Evolutionary conservation across 2,888 invertebrate genomes (phyloP).

Genomic region (Acleris cristana): DNA sequence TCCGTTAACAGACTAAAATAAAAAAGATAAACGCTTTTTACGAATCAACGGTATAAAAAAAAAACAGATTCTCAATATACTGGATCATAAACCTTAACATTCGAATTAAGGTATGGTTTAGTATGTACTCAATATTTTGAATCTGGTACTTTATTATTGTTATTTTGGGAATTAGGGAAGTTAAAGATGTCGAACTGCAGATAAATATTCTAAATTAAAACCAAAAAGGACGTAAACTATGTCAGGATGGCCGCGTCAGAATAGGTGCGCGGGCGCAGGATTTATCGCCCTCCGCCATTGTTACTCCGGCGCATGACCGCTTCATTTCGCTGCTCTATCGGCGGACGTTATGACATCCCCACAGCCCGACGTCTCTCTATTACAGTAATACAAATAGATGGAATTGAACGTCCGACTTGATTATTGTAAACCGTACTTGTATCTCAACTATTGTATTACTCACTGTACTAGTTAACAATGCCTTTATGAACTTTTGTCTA

Average conservation of each 20-base stretch:
- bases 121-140: too few relatives aligned
- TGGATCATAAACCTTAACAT: too few relatives aligned
- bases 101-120: too few relatives aligned
- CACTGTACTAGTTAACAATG: neutral
- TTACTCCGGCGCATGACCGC: conserved; percentile 52
- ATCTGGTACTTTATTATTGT: too few relatives aligned
- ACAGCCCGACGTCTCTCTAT: conserved; percentile 6
- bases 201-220: too few relatives aligned
- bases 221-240: neutral
- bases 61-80: too few relatives aligned
- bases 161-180: too few relatives aligned
- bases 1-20: too few relatives aligned
- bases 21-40: too few relatives aligned
- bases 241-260: conserved; percentile 5
- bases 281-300: conserved; percentile 58
- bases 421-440: neutral
- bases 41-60: too few relatives aligned
- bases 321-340: conserved; percentile 55
- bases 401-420: conserved; percentile 8
- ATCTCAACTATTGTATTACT: neutral
- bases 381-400: conserved; percentile 4
- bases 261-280: conserved; percentile 47
- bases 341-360: conserved; percentile 53
- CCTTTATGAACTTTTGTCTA: neutral
- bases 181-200: too few relatives aligned